Conservation (phyloP, 1,140 invertebrate genomes). For the Pomacea maculata region DNA sequence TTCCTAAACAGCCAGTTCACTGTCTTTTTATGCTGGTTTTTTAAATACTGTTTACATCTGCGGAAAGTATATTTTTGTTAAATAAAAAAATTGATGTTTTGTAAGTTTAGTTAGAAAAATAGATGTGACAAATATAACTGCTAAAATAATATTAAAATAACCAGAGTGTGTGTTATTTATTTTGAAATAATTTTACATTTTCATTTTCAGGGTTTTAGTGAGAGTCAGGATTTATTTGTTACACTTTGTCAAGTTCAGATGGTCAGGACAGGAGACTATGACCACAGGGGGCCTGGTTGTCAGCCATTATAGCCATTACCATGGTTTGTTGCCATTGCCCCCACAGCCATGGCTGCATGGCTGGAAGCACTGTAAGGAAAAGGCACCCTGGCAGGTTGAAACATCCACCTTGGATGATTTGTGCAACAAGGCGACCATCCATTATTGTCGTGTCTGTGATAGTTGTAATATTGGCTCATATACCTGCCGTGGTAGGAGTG, state of each 20-base stretch:
- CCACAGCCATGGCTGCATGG: neutral
- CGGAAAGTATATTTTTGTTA: too few relatives aligned
- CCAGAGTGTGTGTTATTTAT: too few relatives aligned
- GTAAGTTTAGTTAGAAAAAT: too few relatives aligned
- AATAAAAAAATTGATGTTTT: too few relatives aligned
- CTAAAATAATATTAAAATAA: too few relatives aligned
- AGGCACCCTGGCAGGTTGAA: neutral
- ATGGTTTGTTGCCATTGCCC: neutral
- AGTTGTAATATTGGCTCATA: neutral
- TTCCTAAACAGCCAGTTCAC: too few relatives aligned
- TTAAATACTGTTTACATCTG: too few relatives aligned
- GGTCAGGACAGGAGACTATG: constrained; percentile 17
- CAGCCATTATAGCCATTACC: constrained; percentile 1
- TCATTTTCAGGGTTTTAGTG: neutral
- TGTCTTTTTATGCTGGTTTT: too few relatives aligned
- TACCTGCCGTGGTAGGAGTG: neutral
- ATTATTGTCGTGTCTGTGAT: neutral
- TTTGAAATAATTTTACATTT: neutral
- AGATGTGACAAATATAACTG: too few relatives aligned
- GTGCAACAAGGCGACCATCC: too few relatives aligned
- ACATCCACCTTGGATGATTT: neutral
- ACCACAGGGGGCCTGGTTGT: neutral
- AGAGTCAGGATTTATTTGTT: neutral
- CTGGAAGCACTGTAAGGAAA: constrained; percentile 1
- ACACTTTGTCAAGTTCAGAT: neutral